phyloP scores from a whole-genome alignment of 2,113 vertebrate species.

The Mohoua ochrocephala region DNA sequence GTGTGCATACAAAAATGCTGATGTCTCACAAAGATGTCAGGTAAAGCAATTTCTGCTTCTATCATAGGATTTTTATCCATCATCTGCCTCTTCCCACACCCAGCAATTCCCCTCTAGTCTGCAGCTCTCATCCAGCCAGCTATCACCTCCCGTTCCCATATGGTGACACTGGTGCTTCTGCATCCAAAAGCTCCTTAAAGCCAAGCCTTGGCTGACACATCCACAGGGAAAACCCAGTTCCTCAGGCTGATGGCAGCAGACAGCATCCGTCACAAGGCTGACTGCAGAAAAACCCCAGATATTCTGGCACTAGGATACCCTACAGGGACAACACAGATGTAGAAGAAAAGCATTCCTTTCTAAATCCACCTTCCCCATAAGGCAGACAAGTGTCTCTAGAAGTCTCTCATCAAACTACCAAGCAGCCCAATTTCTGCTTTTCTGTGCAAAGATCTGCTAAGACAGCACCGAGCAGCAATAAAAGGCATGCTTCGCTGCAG shows the following conservation, averaged over 20 bases:
- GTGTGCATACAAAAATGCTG: background rate
- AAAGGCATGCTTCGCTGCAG: background rate
- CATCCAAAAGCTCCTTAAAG: background rate
- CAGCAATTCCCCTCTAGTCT: background rate
- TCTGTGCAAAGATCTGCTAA: background rate
- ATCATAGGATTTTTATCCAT: background rate
- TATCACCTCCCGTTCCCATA: background rate
- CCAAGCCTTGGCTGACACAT: background rate
- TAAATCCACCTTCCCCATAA: background rate
- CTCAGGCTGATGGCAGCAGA: background rate
- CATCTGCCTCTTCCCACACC: background rate
- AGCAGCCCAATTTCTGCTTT: background rate
- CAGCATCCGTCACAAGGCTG: background rate
- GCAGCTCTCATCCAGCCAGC: background rate
- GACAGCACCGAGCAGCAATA: background rate
- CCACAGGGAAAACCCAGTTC: background rate
- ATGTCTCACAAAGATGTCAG: background rate
- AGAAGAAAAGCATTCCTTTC: background rate
- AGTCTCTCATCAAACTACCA: background rate
- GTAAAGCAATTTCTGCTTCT: background rate
- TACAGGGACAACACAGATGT: background rate
- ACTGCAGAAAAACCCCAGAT: background rate
- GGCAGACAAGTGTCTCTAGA: background rate
- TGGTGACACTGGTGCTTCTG: background rate
- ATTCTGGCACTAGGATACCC: background rate